A percentile compares a stretch with the other conserved stretches of the same genome.
Conservation (phyloP, 2,888 invertebrate genomes). For the Lottia scabra region DNA sequence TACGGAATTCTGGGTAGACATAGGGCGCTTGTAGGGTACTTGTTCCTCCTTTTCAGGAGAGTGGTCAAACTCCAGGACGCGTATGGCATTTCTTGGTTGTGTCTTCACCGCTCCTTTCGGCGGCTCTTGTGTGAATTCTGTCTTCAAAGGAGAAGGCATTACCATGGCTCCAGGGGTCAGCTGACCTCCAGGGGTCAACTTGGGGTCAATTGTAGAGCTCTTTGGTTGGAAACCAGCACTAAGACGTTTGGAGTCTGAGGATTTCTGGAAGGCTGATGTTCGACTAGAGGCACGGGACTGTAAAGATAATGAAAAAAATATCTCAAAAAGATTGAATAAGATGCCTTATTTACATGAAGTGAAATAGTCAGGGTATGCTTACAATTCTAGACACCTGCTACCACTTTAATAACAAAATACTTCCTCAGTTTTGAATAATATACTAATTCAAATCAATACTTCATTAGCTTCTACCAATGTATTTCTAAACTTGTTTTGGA, state of each 20-base stretch:
- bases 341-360: neutral
- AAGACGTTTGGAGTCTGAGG: conserved; percentile 34
- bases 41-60: conserved; percentile 7
- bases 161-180: conserved; percentile 32
- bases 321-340: neutral
- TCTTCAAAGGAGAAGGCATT: conserved; percentile 58
- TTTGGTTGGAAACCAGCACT: conserved; percentile 16
- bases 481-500: no score
- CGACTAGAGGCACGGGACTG: conserved; percentile 23
- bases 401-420: no score
- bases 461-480: no score
- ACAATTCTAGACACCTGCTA: no score
- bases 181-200: conserved; percentile 35
- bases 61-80: conserved; percentile 21
- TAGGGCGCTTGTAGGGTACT: neutral
- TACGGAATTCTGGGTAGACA: conserved; percentile 17
- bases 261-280: conserved; percentile 10
- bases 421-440: no score
- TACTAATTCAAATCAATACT: no score
- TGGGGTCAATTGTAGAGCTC: conserved; percentile 20
- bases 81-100: conserved; percentile 29
- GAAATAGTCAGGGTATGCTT: no score
- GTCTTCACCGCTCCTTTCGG: conserved; percentile 46
- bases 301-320: neutral
- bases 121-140: conserved; percentile 56